Conservation (phyloP, 2,888 invertebrate species). For the Agonum fuliginosum region DNA sequence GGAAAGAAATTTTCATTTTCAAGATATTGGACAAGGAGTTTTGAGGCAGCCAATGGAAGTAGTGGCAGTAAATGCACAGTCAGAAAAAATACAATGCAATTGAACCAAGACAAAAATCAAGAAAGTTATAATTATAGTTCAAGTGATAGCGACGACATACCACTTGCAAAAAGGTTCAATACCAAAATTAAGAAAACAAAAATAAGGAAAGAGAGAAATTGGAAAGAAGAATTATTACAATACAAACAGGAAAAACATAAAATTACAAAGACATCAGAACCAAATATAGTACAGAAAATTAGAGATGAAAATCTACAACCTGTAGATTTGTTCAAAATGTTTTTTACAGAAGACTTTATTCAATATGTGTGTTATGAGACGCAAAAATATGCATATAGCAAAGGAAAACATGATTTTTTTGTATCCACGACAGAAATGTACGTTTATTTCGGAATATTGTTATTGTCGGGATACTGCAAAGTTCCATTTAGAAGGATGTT, state of each 20-base stretch:
- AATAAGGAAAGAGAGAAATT: neutral
- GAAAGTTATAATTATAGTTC: neutral
- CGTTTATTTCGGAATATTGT: slow-evolving; percentile 16
- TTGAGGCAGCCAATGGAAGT: slow-evolving; percentile 2
- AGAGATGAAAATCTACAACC: slow-evolving; percentile 44
- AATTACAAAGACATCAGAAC: neutral
- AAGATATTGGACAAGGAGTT: slow-evolving; percentile 1
- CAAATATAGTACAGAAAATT: slow-evolving; percentile 31
- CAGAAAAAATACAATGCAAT: neutral
- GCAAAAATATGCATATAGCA: slow-evolving; percentile 34
- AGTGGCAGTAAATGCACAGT: neutral
- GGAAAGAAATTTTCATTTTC: neutral
- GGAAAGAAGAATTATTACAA: neutral
- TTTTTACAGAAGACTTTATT: slow-evolving; percentile 37
- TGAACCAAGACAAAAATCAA: too few species aligned
- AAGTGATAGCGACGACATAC: slow-evolving; percentile 11
- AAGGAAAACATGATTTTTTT: slow-evolving; percentile 43
- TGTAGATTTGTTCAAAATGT: slow-evolving; percentile 49
- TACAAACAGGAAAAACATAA: neutral
- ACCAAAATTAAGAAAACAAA: neutral
- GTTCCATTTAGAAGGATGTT: slow-evolving; percentile 53
- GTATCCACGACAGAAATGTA: slow-evolving; percentile 31
- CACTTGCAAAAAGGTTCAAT: neutral
- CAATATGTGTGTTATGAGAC: slow-evolving; percentile 43
- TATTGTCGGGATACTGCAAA: slow-evolving; percentile 56